Base-by-base conservation (phyloP, 1,140 invertebrate species). In the Drosophila mauritiana region DNA sequence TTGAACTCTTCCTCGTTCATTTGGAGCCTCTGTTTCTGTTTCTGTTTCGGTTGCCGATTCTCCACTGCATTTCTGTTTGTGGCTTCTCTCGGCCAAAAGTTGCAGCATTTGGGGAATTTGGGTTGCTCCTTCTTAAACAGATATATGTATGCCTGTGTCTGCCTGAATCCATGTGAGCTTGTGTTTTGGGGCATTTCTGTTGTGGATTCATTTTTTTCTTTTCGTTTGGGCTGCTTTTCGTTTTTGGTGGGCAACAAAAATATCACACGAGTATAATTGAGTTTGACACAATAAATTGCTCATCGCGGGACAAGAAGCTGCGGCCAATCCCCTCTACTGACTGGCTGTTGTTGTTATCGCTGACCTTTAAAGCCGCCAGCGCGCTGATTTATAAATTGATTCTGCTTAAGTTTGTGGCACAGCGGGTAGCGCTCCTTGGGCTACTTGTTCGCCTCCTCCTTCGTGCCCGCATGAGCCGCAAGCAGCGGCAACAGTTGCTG, bases 221-320 rank as follows among this genome's bases (percentile, higher is more conserved):
- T 81, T 59, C 69, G 43, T 61, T 51, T 49, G 25, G 12, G 46
- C 7, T 74, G 20, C 25, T 51, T 74, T 63, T 73, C 39, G 56
- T 77, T 68, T 80, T 84, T 73, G 76, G 76, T 73, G 77, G 85
- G 64, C 84, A 83, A 89, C 84, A 84, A 84, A 88, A 88, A 88
- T 88, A 88, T 88, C 84, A 88, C 84, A 88, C 84, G 84, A 88
- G 89, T 91, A 91, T 91, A 91, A 91, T 91, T 91, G 89, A 91
- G 90, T 91, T 91, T 91, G 90, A 91, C 90, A 91, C 90, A 91
- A 91, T 91, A 91, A 91, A 91, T 91, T 91, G 90, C 89, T 91
- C 89, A 91, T 85, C 89, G 76, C 80, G 67, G 68, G 70, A 82
- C 74, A 61, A 81, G 74, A 68, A 62, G 62, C 69, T 53, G 17